These are phyloP conservation scores for Limnephilus rhombicus DNA, from an alignment of 2,888 invertebrate species.

Conservation along the genomic window DNA sequence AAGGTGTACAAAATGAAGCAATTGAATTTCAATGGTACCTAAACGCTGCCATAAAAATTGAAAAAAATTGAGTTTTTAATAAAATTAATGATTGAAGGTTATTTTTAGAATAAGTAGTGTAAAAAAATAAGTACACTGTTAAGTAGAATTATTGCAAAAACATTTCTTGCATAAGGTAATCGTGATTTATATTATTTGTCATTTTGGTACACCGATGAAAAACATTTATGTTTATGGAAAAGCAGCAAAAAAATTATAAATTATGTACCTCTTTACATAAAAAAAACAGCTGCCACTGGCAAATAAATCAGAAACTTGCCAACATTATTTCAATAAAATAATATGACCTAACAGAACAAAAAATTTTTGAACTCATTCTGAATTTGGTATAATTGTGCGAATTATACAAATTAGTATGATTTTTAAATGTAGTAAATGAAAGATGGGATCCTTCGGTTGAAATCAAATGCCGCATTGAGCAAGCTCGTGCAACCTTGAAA, in stretches of 20 bases:
- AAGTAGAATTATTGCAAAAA: neutral
- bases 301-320: neutral
- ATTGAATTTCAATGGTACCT: neutral
- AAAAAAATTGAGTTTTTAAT: neutral
- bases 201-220: neutral
- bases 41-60: neutral
- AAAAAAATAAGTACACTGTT: neutral
- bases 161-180: neutral
- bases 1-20: neutral
- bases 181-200: neutral
- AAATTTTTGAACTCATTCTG: neutral
- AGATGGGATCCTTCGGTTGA: too few relatives aligned
- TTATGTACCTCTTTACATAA: neutral
- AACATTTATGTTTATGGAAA: neutral
- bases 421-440: neutral
- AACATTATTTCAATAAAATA: neutral
- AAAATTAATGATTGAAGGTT: neutral
- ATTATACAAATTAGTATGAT: neutral
- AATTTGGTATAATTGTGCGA: neutral
- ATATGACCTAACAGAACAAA: neutral
- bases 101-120: constrained; percentile 4
- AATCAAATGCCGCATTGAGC: too few relatives aligned
- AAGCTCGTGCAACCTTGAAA: too few relatives aligned
- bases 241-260: neutral
- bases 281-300: neutral